Percentiles rank a stretch among this genome's conserved stretches.
These are phyloP conservation scores for Ceyx margarethae DNA, from an alignment of 2,113 vertebrate species.

Conservation along the genomic window DNA sequence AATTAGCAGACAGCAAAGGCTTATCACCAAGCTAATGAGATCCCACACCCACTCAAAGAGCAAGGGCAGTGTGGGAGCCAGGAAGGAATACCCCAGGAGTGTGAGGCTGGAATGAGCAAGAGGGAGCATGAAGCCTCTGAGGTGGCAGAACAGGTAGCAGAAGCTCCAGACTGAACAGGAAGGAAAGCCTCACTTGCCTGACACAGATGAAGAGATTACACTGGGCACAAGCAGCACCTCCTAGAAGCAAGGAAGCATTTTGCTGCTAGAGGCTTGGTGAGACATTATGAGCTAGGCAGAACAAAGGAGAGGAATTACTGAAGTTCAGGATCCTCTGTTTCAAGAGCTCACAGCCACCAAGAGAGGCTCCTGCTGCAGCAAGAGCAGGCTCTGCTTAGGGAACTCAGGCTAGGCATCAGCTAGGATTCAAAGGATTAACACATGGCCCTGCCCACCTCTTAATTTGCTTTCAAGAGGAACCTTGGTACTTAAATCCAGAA, in stretches of 20 bases:
- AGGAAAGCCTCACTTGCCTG: background rate
- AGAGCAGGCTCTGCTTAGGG: background rate
- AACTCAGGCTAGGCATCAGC: background rate
- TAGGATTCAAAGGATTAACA: background rate
- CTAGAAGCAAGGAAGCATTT: background rate
- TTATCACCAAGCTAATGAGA: background rate
- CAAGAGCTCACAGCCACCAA: background rate
- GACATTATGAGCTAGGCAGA: background rate
- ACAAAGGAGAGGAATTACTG: background rate
- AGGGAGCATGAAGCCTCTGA: background rate
- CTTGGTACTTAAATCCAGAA: background rate
- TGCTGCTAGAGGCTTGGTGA: background rate
- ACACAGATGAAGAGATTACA: background rate
- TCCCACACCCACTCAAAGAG: background rate
- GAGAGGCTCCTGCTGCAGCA: background rate
- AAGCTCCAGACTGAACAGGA: background rate
- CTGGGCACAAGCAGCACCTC: background rate
- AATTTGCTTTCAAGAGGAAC: background rate
- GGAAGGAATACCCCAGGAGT: background rate
- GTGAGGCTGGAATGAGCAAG: background rate
- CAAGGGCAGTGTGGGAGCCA: background rate
- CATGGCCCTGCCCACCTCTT: background rate
- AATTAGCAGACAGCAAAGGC: constrained; percentile 6
- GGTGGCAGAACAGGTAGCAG: background rate
- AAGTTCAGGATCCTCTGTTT: background rate